Evolutionary conservation across 2,797 vertebrate genomes (phyloP).

Genomic region (Synaphobranchus kaupii): DNA sequence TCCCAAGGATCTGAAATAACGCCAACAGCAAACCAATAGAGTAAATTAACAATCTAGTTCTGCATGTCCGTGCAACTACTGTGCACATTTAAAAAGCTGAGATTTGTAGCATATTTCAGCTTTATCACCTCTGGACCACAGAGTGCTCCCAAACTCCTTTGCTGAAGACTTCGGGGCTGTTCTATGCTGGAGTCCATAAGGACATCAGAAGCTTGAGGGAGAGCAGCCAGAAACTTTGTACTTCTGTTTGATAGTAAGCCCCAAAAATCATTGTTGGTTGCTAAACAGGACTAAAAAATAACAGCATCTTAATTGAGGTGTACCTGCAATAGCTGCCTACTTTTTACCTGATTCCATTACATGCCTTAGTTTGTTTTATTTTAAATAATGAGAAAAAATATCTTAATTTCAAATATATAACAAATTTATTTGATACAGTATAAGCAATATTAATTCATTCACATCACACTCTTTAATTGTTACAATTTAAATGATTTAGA

Average conservation of each 20-base stretch:
- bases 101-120: not conserved
- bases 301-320: not conserved
- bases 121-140: not conserved
- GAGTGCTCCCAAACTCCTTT: not conserved
- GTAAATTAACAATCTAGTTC: not conserved
- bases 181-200: not conserved
- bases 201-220: not conserved
- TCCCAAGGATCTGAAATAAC: not conserved
- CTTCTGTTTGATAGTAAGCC: not conserved
- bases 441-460: not conserved
- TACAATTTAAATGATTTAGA: not conserved
- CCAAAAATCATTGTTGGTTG: not conserved
- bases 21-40: not conserved
- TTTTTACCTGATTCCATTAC: not conserved
- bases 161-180: not conserved
- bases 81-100: not conserved
- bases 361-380: not conserved
- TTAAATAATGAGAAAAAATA: not conserved
- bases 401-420: not conserved
- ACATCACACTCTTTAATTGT: not conserved
- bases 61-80: not conserved
- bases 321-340: not conserved
- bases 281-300: not conserved
- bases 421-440: not conserved
- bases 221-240: not conserved